Base-by-base conservation (phyloP, 1,140 invertebrate genomes). In the Pogonomyrmex californicus region DNA sequence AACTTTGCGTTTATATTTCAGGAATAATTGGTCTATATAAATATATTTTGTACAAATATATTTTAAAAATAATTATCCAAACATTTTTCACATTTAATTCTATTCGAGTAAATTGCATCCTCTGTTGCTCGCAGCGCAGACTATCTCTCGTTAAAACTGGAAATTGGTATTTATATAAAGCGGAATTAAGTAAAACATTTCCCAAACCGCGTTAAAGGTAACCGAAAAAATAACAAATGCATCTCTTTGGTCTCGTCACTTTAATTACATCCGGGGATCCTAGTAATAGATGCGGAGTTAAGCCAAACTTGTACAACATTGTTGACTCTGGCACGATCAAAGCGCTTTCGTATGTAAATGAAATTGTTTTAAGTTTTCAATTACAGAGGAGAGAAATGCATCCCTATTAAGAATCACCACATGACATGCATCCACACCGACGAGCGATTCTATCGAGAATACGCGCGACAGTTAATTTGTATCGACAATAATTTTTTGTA, bases 331-430 rank as follows among this genome's bases (percentile, higher is more conserved):
- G 68, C 54, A 33, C 30, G 79, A 83, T 75, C 79, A 60, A 83
- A 83, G 79, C 30, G 68, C 79, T 83, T 83, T 83, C 44, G 44
- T 83, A 83, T 83, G 79, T 41, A 83, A 75, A 83, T 83, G 30
- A 75, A 49, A 83, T 83, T 83, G 70, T 60, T 75, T 60, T 49
- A 73, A 49, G 79, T 60, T 73, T 58, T 38, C 79, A 70, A 75
- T 81, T 81, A 83, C 38, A 56, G 47, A 70, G 30, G n/a, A 56
- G 54, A 44, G 56, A 65, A 4, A 44, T 23, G 49, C 54, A n/a
- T 4, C 33, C 12, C 17, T 60, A 60, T 75, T 75, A 62, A 36
- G 41, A 62, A 12, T 14, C 14, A 38, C 36, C 4, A 23, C 23
- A 23, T 23, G 23, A 10, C 23, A 23, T 23, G 36, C n/a, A 38